Evolutionary conservation across 1,140 invertebrate species (phyloP).

Genomic region (Drosophila mayri): DNA sequence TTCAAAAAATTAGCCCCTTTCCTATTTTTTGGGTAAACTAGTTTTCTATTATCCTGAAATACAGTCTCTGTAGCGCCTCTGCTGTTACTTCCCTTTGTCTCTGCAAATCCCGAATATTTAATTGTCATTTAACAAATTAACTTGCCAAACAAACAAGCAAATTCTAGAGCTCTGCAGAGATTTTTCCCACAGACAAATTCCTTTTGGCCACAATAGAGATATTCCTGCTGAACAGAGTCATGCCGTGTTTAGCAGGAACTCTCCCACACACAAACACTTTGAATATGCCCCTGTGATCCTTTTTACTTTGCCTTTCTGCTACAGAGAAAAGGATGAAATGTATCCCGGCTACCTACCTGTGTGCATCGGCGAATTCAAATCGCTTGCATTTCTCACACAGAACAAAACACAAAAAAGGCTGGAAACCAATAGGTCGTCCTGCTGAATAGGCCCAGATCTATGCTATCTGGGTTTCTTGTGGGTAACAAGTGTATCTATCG

Average conservation of each 20-base stretch:
- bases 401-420: slow-evolving; percentile 6
- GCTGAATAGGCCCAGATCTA: slow-evolving; percentile 53
- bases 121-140: slow-evolving; percentile 73
- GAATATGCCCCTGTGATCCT: slow-evolving; percentile 70
- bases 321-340: slow-evolving; percentile 63
- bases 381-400: slow-evolving; percentile 71
- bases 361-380: slow-evolving; percentile 70
- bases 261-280: slow-evolving; percentile 65
- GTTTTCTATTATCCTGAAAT: slow-evolving; percentile 8
- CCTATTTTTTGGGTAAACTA: background rate
- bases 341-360: slow-evolving; percentile 72
- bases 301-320: slow-evolving; percentile 46
- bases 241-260: slow-evolving; percentile 74
- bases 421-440: slow-evolving; percentile 27
- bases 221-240: slow-evolving; percentile 73
- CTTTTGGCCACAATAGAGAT: slow-evolving; percentile 63
- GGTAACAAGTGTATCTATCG: slow-evolving; percentile 73
- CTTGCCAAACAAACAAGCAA: slow-evolving; percentile 37
- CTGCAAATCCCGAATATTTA: slow-evolving; percentile 37
- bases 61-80: slow-evolving; percentile 1
- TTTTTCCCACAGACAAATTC: slow-evolving; percentile 72
- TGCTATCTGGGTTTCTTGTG: slow-evolving; percentile 32
- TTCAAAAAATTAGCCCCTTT: background rate
- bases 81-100: slow-evolving; percentile 11
- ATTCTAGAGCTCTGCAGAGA: slow-evolving; percentile 3